Conservation (phyloP, 2,797 vertebrate species). For the Alcedo atthis region DNA sequence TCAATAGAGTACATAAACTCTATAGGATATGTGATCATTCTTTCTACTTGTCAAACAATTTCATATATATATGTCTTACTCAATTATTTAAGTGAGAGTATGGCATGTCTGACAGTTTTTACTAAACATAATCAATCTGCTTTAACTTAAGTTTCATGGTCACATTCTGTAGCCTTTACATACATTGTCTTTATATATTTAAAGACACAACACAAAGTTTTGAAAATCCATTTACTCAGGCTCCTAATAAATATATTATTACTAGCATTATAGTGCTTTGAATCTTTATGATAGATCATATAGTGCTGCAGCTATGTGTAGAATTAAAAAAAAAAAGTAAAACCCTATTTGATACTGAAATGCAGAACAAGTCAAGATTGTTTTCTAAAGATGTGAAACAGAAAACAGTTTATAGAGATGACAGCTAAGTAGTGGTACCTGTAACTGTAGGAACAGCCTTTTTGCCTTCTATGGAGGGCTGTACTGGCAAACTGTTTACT, state of each 20-base stretch:
- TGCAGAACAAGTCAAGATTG: background rate
- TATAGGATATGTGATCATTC: background rate
- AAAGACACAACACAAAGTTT: background rate
- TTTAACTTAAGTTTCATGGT: background rate
- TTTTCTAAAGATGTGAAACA: background rate
- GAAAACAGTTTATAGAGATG: background rate
- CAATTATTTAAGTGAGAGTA: background rate
- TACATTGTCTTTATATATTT: background rate
- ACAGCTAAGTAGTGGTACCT: background rate
- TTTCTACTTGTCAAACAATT: background rate
- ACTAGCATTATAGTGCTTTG: background rate
- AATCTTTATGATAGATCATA: background rate
- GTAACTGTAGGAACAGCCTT: background rate
- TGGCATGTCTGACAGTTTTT: background rate
- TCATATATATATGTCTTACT: background rate
- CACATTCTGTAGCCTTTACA: background rate
- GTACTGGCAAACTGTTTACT: background rate
- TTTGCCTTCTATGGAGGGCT: background rate
- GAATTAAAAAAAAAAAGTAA: background rate
- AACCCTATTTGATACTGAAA: background rate
- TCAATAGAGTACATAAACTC: background rate
- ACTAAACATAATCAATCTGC: background rate
- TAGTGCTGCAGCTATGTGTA: background rate
- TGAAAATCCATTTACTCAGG: background rate
- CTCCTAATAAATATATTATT: background rate